phyloP scores from a whole-genome alignment of 1,140 invertebrate species.

The Papilio xuthus region DNA sequence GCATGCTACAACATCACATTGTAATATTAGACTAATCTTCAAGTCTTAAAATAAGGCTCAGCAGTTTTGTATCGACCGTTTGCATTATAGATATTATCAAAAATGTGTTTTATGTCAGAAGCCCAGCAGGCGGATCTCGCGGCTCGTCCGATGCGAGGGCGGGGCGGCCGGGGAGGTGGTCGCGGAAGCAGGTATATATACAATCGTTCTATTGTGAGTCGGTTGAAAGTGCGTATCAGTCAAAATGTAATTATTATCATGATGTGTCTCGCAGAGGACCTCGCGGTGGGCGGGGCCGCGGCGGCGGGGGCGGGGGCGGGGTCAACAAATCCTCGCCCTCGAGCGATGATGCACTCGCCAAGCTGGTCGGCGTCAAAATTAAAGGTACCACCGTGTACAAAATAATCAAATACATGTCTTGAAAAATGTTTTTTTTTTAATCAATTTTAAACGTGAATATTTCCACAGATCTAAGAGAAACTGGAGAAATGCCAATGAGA shows the following conservation, averaged over 20 bases:
- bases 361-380: slow-evolving; percentile 73
- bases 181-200: slow-evolving; percentile 55
- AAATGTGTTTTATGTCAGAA: slow-evolving; percentile 41
- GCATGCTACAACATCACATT: not conserved
- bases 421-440: slow-evolving; percentile 40
- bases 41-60: no score
- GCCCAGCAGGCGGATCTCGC: slow-evolving; percentile 42
- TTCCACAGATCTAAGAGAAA: slow-evolving; percentile 65
- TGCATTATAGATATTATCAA: not conserved
- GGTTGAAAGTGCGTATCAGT: not conserved
- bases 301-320: slow-evolving; percentile 36
- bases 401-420: not conserved
- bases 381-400: slow-evolving; percentile 54
- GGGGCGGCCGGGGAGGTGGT: slow-evolving; percentile 59
- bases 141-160: slow-evolving; percentile 48
- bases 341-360: slow-evolving; percentile 63
- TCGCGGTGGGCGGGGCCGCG: slow-evolving; percentile 45
- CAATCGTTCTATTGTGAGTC: not conserved
- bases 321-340: slow-evolving; percentile 36
- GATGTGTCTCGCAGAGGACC: slow-evolving; percentile 35
- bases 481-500: slow-evolving; percentile 53
- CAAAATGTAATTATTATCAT: not conserved
- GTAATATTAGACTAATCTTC: no score
- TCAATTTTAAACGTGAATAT: slow-evolving; percentile 31
- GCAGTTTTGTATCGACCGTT: no score